Percentiles rank a stretch among this genome's conserved stretches.
Conservation (phyloP, 2,888 invertebrate species). For the Dicyrtoma fusca region DNA sequence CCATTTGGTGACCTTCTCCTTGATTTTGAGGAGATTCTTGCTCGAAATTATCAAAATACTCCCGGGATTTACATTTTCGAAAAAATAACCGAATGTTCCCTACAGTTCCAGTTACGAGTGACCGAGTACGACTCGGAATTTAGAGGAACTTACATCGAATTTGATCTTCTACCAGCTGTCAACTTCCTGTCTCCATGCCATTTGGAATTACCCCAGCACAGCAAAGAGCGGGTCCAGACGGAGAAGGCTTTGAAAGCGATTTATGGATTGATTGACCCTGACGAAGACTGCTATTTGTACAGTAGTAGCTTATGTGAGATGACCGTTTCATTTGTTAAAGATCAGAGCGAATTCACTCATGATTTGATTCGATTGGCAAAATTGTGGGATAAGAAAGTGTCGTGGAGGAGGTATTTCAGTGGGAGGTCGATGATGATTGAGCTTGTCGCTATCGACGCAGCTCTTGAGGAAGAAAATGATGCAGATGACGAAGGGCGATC, state of each 20-base stretch:
- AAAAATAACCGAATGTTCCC: too few species aligned
- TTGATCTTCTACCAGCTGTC: neutral
- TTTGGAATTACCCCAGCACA: too few species aligned
- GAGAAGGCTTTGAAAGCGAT: too few species aligned
- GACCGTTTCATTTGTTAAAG: neutral
- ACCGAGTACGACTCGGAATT: neutral
- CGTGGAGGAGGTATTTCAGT: neutral
- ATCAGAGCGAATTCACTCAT: neutral
- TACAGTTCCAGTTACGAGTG: neutral
- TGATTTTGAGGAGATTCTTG: too few species aligned
- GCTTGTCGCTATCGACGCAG: neutral
- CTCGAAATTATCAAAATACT: too few species aligned
- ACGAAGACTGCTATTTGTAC: neutral
- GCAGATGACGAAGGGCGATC: too few species aligned
- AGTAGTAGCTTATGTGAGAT: conserved; percentile 1
- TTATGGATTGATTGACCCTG: too few species aligned
- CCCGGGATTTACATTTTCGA: too few species aligned
- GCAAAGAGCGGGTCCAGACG: too few species aligned
- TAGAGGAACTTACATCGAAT: neutral
- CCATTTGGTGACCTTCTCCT: too few species aligned
- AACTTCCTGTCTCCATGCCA: neutral
- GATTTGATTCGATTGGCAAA: conserved; percentile 1
- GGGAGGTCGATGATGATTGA: conserved; percentile 4
- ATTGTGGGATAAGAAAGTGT: neutral
- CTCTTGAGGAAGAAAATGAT: neutral